Evolutionary conservation across 1,140 invertebrate species (phyloP), one percentile per base, ranked within the genome.

Genomic region (Linepithema humile): DNA sequence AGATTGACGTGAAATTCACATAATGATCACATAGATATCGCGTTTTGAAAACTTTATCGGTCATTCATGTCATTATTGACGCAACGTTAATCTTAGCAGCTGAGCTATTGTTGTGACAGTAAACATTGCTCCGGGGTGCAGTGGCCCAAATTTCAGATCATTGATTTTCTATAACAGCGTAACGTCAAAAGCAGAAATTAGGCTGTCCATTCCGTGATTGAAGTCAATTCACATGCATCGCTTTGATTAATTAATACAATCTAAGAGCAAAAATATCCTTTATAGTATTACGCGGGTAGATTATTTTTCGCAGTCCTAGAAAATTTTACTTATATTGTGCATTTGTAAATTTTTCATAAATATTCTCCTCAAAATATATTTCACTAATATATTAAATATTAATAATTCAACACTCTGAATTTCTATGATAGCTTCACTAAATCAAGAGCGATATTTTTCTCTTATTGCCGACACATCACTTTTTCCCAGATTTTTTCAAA

Each of bases 111-210:
- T 86, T 82, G 40, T 53, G 43, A 85, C 38, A 45, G 43, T 15
- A 55, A 50, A 60, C 60, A 62, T 48, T 29, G 53, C 43, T 29
- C 10, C 32, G 20, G 23, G 38, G 15, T n/a, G 15, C 35, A 50
- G 69, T 80, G 35, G 55, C 35, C n/a, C 40, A 72, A 85, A 82
- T 53, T 73, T 72, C 83, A 55, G 32, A 57, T 69, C 75, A 80
- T 80, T 80, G 75, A 80, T 80, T 80, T 80, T 80, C 75, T 80
- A 70, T 69, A 59, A 35, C 45, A 38, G 2, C 10, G 23, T 10
- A 67, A 59, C n/a, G 65, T 69, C 45, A 38, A 57, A 74, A 32
- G 23, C 60, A 20, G 65, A 74, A 82, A 89, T 84, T 78, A 26
- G 70, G 82, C 72, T 53, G 70, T 53, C 43, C 17, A 38, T 17